These are phyloP conservation scores for Brachionus paranguensis DNA, from an alignment of 1,140 invertebrate species.

Conservation along the genomic window DNA sequence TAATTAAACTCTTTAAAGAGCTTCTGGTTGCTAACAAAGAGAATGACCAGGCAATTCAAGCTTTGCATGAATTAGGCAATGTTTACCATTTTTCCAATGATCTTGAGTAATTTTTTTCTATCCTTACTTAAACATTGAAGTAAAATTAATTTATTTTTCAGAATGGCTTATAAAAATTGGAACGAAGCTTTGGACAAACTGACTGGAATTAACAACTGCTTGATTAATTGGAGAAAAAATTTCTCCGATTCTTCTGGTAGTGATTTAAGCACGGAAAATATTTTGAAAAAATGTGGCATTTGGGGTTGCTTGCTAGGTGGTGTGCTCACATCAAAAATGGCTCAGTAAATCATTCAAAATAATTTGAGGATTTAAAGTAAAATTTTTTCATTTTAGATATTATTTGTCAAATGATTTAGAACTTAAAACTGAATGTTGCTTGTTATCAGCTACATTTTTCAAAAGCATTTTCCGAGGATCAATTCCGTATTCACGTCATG, in stretches of 20 bases:
- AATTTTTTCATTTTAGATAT: neutral
- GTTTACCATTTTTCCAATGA: slow-evolving; percentile 50
- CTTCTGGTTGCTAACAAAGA: slow-evolving; percentile 49
- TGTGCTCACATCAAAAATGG: slow-evolving; percentile 52
- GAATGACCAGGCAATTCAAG: slow-evolving; percentile 50
- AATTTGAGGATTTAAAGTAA: neutral
- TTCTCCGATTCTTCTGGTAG: neutral
- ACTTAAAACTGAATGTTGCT: slow-evolving; percentile 36
- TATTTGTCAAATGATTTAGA: neutral
- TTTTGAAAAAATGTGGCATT: slow-evolving; percentile 51
- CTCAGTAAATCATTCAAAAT: slow-evolving; percentile 48
- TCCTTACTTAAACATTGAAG: neutral
- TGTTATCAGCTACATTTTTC: slow-evolving; percentile 24
- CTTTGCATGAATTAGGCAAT: slow-evolving; percentile 54
- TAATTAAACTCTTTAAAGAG: slow-evolving; percentile 43
- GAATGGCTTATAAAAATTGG: slow-evolving; percentile 32
- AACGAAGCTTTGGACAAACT: slow-evolving; percentile 10
- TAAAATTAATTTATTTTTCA: neutral
- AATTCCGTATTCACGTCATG: slow-evolving; percentile 51
- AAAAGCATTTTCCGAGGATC: slow-evolving; percentile 51
- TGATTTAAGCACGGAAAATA: neutral
- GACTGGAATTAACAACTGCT: neutral
- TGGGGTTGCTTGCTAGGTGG: slow-evolving; percentile 54
- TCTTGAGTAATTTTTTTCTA: slow-evolving; percentile 45
- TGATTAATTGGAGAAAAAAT: slow-evolving; percentile 34